These are phyloP conservation scores for Crocidura indochinensis DNA, from an alignment of 2,797 vertebrate species.

Conservation along the genomic window DNA sequence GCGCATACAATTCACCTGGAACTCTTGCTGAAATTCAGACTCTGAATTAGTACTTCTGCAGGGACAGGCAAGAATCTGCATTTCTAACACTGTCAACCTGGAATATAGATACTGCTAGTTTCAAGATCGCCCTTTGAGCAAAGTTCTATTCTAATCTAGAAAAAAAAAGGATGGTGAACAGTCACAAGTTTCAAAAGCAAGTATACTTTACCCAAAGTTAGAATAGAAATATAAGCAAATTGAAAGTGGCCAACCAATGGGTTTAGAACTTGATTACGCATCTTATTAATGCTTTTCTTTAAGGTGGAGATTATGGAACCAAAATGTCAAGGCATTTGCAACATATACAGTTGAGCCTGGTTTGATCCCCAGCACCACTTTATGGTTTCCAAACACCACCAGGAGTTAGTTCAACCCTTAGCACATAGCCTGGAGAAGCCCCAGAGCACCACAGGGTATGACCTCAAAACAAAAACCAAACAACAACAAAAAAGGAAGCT, in stretches of 20 bases:
- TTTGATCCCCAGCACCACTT: too few relatives aligned
- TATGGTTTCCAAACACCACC: not conserved
- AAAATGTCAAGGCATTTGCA: too few relatives aligned
- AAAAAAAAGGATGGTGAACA: conserved; percentile 28
- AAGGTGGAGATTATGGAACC: too few relatives aligned
- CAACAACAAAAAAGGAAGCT: too few relatives aligned
- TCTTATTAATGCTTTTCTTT: not conserved
- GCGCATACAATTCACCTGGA: not conserved
- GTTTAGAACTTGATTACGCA: conserved; percentile 16
- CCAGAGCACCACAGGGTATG: too few relatives aligned
- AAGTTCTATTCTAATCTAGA: conserved; percentile 15
- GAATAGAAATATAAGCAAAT: not conserved
- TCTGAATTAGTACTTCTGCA: not conserved
- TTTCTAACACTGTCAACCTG: not conserved
- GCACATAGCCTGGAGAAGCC: too few relatives aligned
- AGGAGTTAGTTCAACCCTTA: too few relatives aligned
- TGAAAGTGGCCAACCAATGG: conserved; percentile 9
- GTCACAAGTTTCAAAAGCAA: not conserved
- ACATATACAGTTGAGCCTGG: too few relatives aligned
- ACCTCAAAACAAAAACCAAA: too few relatives aligned
- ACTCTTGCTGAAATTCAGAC: conserved; percentile 35
- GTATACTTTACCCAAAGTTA: not conserved
- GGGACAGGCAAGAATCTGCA: not conserved
- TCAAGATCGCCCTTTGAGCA: not conserved
- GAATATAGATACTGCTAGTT: not conserved